phyloP scores from a whole-genome alignment of 1,140 invertebrate genomes.

The Pseudomyrmex gracilis region DNA sequence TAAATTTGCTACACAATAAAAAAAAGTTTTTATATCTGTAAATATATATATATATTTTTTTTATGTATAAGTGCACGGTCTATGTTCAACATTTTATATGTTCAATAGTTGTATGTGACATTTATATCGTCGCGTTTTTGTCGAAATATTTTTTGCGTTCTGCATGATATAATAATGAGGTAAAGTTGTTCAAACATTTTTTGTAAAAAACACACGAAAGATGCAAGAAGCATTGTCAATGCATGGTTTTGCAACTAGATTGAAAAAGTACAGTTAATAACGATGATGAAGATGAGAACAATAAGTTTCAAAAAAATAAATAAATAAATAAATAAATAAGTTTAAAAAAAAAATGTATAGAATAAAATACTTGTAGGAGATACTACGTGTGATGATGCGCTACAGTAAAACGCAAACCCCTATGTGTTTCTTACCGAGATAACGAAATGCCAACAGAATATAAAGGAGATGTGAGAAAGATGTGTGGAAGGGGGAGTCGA shows the following conservation, averaged over 20 bases:
- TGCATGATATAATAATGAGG: constrained; percentile 20
- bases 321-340: no score
- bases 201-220: constrained; percentile 5
- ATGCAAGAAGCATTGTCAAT: neutral
- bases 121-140: neutral
- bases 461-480: constrained; percentile 60
- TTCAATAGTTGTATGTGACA: neutral
- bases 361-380: constrained; percentile 38
- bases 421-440: constrained; percentile 72
- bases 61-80: neutral
- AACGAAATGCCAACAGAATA: constrained; percentile 65
- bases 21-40: neutral
- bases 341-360: constrained; percentile 65
- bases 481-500: constrained; percentile 67
- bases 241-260: constrained; percentile 41
- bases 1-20: neutral
- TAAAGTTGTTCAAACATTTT: neutral
- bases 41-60: no score
- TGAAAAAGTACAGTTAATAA: constrained; percentile 67
- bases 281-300: constrained; percentile 51
- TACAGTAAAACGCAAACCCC: constrained; percentile 78
- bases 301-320: constrained; percentile 66
- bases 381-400: constrained; percentile 67
- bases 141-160: constrained; percentile 13
- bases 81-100: constrained; percentile 19